Conservation (phyloP, 2,113 vertebrate genomes). For the Ranitomeya variabilis region DNA sequence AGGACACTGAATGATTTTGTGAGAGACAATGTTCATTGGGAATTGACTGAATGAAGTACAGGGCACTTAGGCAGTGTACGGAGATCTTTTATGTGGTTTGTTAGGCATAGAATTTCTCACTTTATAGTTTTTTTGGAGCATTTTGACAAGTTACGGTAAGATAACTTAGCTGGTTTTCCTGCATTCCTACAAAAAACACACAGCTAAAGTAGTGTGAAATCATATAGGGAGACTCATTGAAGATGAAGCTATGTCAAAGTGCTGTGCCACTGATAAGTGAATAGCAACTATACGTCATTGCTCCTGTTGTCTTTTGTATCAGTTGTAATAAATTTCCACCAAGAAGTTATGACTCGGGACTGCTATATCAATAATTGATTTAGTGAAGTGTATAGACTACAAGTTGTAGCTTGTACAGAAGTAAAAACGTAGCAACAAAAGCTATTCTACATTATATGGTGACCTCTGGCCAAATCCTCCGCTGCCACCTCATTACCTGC, state of each 20-base stretch:
- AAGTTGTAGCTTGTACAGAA: neutral
- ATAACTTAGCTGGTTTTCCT: neutral
- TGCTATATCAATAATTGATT: neutral
- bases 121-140: neutral
- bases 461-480: neutral
- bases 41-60: neutral
- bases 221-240: neutral
- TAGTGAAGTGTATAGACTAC: neutral
- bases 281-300: neutral
- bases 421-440: neutral
- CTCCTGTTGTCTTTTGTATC: neutral
- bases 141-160: neutral
- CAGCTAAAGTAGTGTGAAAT: neutral
- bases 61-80: neutral
- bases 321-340: neutral
- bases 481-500: constrained; percentile 76
- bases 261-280: neutral
- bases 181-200: neutral
- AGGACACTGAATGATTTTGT: constrained; percentile 13
- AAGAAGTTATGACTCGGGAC: neutral
- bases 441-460: neutral
- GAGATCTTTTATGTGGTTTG: neutral
- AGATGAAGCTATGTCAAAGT: neutral
- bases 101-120: neutral
- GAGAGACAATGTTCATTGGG: constrained; percentile 5